Percentiles rank a stretch among this genome's conserved stretches.
These are phyloP conservation scores for Xestia xanthographa DNA, from an alignment of 2,888 invertebrate species.

Conservation along the genomic window DNA sequence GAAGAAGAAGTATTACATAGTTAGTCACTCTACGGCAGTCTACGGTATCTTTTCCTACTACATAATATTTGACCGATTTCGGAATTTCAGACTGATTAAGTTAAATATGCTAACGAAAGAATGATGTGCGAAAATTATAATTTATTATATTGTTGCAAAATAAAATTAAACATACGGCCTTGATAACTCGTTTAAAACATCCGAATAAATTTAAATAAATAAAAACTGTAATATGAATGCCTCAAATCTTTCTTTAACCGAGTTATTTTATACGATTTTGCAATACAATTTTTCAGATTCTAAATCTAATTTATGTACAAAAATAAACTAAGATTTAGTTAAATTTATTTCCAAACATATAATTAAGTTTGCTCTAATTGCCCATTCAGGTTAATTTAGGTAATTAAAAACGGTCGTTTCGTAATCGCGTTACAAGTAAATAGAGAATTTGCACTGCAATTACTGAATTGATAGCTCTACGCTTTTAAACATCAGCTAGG, in stretches of 20 bases:
- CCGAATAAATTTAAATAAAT: constrained; percentile 54
- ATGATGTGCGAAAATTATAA: constrained; percentile 35
- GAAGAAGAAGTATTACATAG: background rate
- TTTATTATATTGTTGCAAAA: constrained; percentile 46
- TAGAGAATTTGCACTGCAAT: constrained; percentile 15
- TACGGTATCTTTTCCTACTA: background rate
- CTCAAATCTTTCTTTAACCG: constrained; percentile 11
- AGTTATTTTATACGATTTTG: constrained; percentile 9
- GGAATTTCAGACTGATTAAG: background rate
- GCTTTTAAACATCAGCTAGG: too few relatives aligned
- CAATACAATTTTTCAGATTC: constrained; percentile 17
- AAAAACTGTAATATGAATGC: background rate
- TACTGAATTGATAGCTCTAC: constrained; percentile 11
- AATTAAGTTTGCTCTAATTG: constrained; percentile 51
- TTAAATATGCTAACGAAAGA: constrained; percentile 12
- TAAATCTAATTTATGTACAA: constrained; percentile 25
- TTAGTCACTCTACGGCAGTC: too few relatives aligned
- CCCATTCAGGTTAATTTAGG: constrained; percentile 39
- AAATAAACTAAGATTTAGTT: constrained; percentile 31
- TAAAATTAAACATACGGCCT: constrained; percentile 45
- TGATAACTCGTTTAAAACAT: constrained; percentile 46
- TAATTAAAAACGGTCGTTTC: constrained; percentile 50
- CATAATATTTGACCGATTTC: constrained; percentile 10
- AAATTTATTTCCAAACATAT: constrained; percentile 43
- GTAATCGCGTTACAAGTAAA: constrained; percentile 42